Percentiles rank a stretch among this genome's conserved stretches.
Evolutionary conservation across 2,113 vertebrate genomes (phyloP).

Genomic region (Phoxinus phoxinus): DNA sequence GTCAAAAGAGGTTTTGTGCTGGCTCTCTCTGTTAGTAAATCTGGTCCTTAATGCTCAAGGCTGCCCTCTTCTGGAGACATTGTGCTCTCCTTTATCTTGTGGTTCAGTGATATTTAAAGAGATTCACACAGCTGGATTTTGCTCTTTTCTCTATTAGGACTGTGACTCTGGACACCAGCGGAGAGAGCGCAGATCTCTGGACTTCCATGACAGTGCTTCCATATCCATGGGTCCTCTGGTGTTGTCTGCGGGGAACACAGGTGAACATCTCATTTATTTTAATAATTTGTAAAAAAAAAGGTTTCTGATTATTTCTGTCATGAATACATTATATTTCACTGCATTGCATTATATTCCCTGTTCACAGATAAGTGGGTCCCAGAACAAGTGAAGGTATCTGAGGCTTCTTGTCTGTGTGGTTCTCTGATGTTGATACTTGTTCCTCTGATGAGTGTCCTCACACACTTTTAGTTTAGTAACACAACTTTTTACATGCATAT

Average conservation of each 20-base stretch:
- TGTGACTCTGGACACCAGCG: slow-evolving; percentile 57
- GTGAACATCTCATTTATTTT: too few species aligned
- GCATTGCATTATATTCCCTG: too few species aligned
- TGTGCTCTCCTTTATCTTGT: background rate
- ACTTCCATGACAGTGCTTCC: slow-evolving; percentile 48
- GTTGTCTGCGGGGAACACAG: background rate
- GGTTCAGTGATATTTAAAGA: background rate
- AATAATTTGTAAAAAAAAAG: slow-evolving; percentile 21
- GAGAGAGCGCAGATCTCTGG: slow-evolving; percentile 44
- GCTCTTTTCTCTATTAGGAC: slow-evolving; percentile 49
- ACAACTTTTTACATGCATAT: background rate
- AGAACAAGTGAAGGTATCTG: too few species aligned
- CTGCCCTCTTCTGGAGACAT: background rate
- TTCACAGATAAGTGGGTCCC: too few species aligned
- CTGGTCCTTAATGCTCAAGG: background rate
- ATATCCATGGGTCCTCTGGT: slow-evolving; percentile 66
- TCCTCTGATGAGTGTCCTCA: slow-evolving; percentile 8
- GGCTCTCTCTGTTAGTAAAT: too few species aligned
- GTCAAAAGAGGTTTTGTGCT: too few species aligned
- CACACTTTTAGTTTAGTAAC: background rate
- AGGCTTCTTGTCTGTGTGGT: background rate
- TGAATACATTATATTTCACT: too few species aligned
- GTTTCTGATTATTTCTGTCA: too few species aligned
- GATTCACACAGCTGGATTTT: background rate
- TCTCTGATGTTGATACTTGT: slow-evolving; percentile 1